Evolutionary conservation across 2,113 vertebrate genomes (phyloP), one percentile per base, ranked within the genome.

Genomic region (Saccopteryx leptura): DNA sequence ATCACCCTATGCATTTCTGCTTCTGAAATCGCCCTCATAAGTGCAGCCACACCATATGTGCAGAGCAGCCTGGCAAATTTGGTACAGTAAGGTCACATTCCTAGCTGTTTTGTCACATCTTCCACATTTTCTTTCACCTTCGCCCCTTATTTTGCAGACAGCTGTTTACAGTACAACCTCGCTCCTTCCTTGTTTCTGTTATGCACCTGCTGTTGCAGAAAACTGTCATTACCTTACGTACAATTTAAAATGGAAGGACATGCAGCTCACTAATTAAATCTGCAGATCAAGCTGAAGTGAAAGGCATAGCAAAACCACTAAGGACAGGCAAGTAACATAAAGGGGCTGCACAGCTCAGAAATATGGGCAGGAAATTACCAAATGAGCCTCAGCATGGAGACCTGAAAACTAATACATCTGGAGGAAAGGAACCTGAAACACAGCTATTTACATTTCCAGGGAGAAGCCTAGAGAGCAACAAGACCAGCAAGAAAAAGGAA

Each of bases 321-420:
- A 96, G 88, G 96, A 89, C 56, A 91, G 13, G 39, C 78, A 89
- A 65, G 78, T 56, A 91, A 87, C 86, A 50, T 56, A 96, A 95
- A 96, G 50, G 81, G 63, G 31, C 54, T 79, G 28, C 81, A 68
- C 48, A 71, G 54, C 11, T 63, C 91, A 86, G 60, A 96, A 97
- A 93, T 84, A 76, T 5, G 50, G 84, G 68, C 81, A 97, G 95
- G 91, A 97, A 97, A 96, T 96, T 92, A 93, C 61, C 82, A 85
- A 96, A 93, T 79, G 87, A 89, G 79, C 39, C 76, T 93, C 78
- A 75, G 74, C 74, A 82, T 52, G 82, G 39, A 95, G 79, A 48
- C 82, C 23, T 94, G 93, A 88, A 97, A 95, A 66, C 54, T 94
- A 96, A 96, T 84, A 75, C 74, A 96, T 90, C 69, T 90, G 91